Percentiles rank a stretch among this genome's conserved stretches.
phyloP scores from a whole-genome alignment of 2,113 vertebrate species.

The Urocitellus parryii region DNA sequence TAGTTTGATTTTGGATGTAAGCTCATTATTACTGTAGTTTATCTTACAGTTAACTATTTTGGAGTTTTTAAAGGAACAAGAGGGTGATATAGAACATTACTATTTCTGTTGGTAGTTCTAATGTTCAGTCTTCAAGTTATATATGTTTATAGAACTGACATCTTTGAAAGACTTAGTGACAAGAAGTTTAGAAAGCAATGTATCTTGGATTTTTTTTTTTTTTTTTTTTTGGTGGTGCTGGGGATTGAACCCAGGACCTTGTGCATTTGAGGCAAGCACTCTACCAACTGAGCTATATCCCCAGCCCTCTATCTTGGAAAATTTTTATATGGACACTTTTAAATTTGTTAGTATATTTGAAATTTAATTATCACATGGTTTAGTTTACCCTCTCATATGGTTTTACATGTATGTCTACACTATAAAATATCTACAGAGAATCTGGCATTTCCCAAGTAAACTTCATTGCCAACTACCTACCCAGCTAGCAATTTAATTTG shows the following conservation, averaged over 20 bases:
- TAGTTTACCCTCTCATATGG: neutral
- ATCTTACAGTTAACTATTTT: neutral
- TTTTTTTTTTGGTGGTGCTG: too few species aligned
- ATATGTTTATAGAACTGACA: neutral
- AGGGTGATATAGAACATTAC: neutral
- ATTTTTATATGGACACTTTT: neutral
- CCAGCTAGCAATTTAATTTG: neutral
- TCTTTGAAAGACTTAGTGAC: constrained; percentile 39
- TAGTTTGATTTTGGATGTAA: constrained; percentile 6
- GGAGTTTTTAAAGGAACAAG: neutral
- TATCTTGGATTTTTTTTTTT: neutral
- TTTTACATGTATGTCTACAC: neutral
- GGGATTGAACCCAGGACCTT: too few species aligned
- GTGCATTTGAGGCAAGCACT: too few species aligned
- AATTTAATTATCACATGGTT: constrained; percentile 4
- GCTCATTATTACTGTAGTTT: neutral
- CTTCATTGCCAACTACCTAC: constrained; percentile 7
- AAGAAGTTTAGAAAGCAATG: neutral
- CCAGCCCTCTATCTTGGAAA: neutral
- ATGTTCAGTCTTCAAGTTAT: neutral
- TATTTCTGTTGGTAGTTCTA: neutral
- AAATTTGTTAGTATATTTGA: neutral
- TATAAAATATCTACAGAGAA: neutral
- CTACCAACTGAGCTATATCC: too few species aligned
- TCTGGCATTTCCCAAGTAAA: neutral